These are phyloP conservation scores for Cricetomys ansorgei DNA, from an alignment of 2,113 vertebrate genomes.

Conservation along the genomic window DNA sequence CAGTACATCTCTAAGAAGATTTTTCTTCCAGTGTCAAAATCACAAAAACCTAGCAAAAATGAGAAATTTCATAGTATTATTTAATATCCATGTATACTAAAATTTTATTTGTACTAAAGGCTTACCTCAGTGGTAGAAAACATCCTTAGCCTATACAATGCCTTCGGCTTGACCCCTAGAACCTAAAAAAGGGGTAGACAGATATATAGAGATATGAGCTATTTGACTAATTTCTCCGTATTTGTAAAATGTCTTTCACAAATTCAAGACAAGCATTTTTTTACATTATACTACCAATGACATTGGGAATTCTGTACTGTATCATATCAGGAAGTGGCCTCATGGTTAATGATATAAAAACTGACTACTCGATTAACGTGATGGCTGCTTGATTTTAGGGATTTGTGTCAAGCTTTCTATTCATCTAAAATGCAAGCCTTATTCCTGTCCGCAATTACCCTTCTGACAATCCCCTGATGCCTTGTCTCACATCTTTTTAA, in stretches of 20 bases:
- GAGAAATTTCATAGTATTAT: neutral
- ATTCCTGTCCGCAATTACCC: neutral
- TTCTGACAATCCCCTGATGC: neutral
- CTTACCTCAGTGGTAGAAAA: neutral
- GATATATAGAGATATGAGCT: neutral
- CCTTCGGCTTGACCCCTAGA: neutral
- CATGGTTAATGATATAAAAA: neutral
- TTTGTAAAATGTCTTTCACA: neutral
- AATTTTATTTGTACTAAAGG: neutral
- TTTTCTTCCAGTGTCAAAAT: constrained; percentile 26
- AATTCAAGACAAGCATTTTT: constrained; percentile 27
- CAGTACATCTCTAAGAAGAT: neutral
- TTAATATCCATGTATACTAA: neutral
- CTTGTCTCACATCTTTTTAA: constrained; percentile 37
- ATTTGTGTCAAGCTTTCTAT: neutral
- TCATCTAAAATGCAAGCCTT: constrained; percentile 4
- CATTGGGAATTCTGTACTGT: neutral
- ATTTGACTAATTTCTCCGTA: neutral
- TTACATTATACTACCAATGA: neutral
- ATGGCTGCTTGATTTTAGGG: neutral
- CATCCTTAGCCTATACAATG: neutral
- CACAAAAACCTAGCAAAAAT: neutral
- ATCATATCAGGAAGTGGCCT: neutral
- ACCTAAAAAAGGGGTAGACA: neutral
- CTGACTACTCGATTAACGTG: neutral